These are phyloP conservation scores for Sipha maydis DNA, from an alignment of 2,888 invertebrate species.

Conservation along the genomic window DNA sequence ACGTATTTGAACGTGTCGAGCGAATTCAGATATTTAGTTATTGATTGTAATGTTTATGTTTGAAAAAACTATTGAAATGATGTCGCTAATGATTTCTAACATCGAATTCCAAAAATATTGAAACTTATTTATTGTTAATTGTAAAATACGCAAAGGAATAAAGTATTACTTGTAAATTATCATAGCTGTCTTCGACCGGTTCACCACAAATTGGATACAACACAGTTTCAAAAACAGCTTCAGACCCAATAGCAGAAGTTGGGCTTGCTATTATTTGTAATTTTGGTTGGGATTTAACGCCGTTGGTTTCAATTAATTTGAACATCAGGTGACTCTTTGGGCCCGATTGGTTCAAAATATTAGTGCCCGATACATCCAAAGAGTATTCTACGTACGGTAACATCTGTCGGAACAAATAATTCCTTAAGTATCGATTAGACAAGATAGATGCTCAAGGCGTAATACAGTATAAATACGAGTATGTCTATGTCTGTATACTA, in stretches of 20 bases:
- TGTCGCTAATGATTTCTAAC: too few relatives aligned
- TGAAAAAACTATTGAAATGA: too few relatives aligned
- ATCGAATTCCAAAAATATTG: too few relatives aligned
- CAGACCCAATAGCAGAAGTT: slow-evolving; percentile 23
- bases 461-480: too few relatives aligned
- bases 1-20: too few relatives aligned
- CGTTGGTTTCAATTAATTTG: slow-evolving; percentile 42
- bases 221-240: slow-evolving; percentile 51
- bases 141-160: not conserved
- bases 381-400: slow-evolving; percentile 36
- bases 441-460: not conserved
- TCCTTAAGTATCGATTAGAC: not conserved
- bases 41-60: too few relatives aligned
- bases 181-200: slow-evolving; percentile 10
- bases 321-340: slow-evolving; percentile 39
- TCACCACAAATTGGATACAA: slow-evolving; percentile 42
- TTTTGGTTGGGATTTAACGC: slow-evolving; percentile 22
- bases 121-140: too few relatives aligned
- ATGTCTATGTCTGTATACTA: not conserved
- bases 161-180: slow-evolving; percentile 30
- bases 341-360: slow-evolving; percentile 44
- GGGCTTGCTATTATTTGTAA: slow-evolving; percentile 47
- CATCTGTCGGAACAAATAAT: slow-evolving; percentile 34
- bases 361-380: slow-evolving; percentile 43
- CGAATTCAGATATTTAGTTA: too few relatives aligned